phyloP scores from a whole-genome alignment of 2,113 vertebrate species.

The Anser brachyrhynchus region DNA sequence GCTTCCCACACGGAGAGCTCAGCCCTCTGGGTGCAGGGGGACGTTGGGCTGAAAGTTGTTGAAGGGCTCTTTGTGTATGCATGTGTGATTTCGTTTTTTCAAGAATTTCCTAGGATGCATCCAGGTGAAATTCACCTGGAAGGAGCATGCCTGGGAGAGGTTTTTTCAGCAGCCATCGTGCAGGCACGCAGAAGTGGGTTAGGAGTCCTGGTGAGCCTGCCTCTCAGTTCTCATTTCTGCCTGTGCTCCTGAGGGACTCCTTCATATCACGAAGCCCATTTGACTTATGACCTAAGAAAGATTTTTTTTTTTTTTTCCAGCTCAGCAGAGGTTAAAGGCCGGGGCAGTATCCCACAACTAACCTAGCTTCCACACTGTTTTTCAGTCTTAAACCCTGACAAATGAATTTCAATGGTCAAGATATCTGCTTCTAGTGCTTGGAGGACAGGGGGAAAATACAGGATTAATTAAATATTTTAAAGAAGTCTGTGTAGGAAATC shows the following conservation, averaged over 20 bases:
- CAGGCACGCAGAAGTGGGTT: background rate
- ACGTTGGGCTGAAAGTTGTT: background rate
- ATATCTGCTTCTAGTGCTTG: background rate
- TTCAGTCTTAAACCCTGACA: background rate
- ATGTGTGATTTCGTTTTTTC: background rate
- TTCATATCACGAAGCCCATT: background rate
- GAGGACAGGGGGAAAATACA: background rate
- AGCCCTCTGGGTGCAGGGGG: background rate
- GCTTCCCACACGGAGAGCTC: background rate
- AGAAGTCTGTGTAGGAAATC: background rate
- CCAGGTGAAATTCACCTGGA: background rate
- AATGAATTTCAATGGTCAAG: background rate
- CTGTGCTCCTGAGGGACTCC: background rate
- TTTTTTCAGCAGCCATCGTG: background rate
- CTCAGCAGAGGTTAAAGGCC: slow-evolving; percentile 26
- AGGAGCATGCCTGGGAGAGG: background rate
- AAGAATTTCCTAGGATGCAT: background rate
- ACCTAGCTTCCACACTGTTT: background rate
- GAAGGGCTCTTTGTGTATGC: background rate
- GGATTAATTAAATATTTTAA: background rate
- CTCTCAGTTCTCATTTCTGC: slow-evolving; percentile 19
- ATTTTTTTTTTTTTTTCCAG: background rate
- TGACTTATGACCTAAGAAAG: slow-evolving; percentile 18
- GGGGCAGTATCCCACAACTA: slow-evolving; percentile 16
- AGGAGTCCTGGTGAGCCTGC: background rate